Base-by-base conservation (phyloP, 2,888 invertebrate genomes). In the Lasioglossum calceatum region DNA sequence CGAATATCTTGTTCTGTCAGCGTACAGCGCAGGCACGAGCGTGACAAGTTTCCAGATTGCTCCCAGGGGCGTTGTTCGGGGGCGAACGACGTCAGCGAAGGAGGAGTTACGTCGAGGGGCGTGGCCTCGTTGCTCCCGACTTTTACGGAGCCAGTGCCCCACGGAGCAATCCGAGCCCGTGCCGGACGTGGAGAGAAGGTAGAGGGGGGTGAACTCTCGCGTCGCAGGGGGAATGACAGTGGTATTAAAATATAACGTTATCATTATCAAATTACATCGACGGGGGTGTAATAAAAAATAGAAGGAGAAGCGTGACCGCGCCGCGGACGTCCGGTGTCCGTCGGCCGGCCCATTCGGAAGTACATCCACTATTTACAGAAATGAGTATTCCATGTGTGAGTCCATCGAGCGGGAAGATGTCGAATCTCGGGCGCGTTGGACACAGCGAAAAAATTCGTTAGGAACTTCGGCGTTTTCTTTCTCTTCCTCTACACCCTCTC, bases 281-380 rank as follows among this genome's bases (percentile, higher is more conserved):
- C 87, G 86, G 87, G 81, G 86, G 80, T 67, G 73, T 91, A 91
- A 81, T 91, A 91, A 91, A 70, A 91, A 91, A 91, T 91, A 91
- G 88, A 89, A 82, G 84, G 79, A 85, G 77, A 91, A 82, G 81
- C 78, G 87, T 70, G 81, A 70, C n/a, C 84, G 74, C 74, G 67
- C 77, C 32, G 80, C 74, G 85, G 54, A 19, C 74, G 44, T 32
- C 75, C 67, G 73, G 71, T 64, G 5, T 27, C 47, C 74, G 36
- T 50, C 77, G 74, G 81, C 79, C 80, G 82, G 81, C 84, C 82
- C 77, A 76, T 80, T 72, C 84, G 87, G 86, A 87, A 90, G 91
- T 82, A 90, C 84, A 81, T 86, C 87, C 77, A 77, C 85, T 90
- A 90, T 90, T 67, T 90, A 90, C 73, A 47, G 67, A 61, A 47